Evolutionary conservation across 2,888 invertebrate genomes (phyloP), one percentile per base, ranked within the genome.

Genomic region (Teleiodes luculella): DNA sequence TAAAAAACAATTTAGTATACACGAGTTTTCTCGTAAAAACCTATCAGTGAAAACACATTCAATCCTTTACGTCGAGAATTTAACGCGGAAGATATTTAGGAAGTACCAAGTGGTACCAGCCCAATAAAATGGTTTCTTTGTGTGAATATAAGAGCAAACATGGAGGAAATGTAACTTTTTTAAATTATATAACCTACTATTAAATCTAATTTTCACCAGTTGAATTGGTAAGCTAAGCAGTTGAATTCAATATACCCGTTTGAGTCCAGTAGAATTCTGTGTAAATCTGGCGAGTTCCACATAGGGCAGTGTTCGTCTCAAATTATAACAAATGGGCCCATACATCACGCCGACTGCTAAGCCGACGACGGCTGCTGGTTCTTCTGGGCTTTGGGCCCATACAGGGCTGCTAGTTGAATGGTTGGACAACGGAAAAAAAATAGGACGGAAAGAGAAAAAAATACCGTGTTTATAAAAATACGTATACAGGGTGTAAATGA

Each of bases 241-340:
- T 20, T 41, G 41, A 41, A 41, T 41, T 8, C 14, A 20, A 41
- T 41, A 20, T 41, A 3, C 41, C n/a, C n/a, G n/a, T 16, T 24
- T 4, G 14, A 13, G 37, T 37, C 37, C 1, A 14, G 10, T 13
- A 37, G 39, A 18, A 8, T 41, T 36, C 53, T 11, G 28, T 47
- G 36, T 39, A 39, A 53, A 31, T 53, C 53, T 49, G 55, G 35
- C 37, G n/a, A 48, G 57, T 35, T 41, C 49, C 35, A 46, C 35
- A 51, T 48, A 50, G 49, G 56, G 55, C 56, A 60, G 56, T 61
- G 55, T 60, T 61, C 61, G 60, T 61, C 68, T 68, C 64, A 69
- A 67, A 75, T 72, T 70, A 71, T 76, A 76, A 76, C 69, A 63
- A 71, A 76, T 73, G 69, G 68, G 57, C 60, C 61, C 60, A 73